Base-by-base conservation (phyloP, 2,113 vertebrate genomes). In the Uropsilus gracilis region DNA sequence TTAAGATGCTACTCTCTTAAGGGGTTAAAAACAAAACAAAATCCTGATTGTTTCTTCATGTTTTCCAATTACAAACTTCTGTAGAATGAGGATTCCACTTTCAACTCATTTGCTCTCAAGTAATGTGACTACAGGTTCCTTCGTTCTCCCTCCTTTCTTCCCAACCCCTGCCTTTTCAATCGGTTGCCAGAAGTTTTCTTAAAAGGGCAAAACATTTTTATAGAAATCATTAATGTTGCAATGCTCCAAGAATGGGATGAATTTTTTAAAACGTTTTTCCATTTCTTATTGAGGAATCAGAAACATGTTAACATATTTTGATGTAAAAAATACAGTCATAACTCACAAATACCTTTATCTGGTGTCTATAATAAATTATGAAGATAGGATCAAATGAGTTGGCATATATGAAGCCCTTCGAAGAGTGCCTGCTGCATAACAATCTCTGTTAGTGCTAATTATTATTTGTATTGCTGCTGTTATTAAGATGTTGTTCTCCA, bases 161-260 rank as follows among this genome's bases (percentile, higher is more conserved):
- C 16, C 50, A 18, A 17, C 50, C 50, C 50, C 50, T 53, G 16
- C 14, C 50, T 18, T 66, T 91, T 76, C 48, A 42, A n/a, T 42
- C 68, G 28, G 17, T 28, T 57, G 75, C 9, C 26, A 81, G 30
- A 6, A 85, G 39, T 85, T 71, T 48, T 46, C 24, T 55, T 72
- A 53, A 95, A 94, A 39, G 61, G 68, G 8, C 34, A 88, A 64
- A 50, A 24, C 46, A 71, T 91, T 95, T 96, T 86, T 64, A 44
- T 28, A 77, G 86, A 71, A 89, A 83, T 71, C 66, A 71, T 39
- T 76, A 13, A 24, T 89, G 46, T 13, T 37, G 39, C 81, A 82
- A 39, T 71, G 11, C 46, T 71, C 30, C 30, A 50, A 71, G 53
- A 83, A 64, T 55, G 59, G 42, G 18, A 46, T 55, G 37, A 1